Conservation (phyloP, 2,797 vertebrate species). For the Typhlichthys subterraneus region DNA sequence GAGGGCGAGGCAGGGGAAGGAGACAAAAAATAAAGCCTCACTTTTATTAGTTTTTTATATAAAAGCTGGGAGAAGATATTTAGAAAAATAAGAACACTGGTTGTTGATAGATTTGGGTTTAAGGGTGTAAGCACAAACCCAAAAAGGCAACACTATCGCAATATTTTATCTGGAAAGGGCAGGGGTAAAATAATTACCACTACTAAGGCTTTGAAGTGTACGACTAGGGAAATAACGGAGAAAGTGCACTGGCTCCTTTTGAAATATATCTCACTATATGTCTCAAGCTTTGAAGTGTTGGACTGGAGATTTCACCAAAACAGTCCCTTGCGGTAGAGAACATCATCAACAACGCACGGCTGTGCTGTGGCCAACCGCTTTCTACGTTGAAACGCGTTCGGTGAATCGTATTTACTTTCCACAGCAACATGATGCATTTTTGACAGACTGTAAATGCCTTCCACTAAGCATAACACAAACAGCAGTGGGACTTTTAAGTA, state of each 20-base stretch:
- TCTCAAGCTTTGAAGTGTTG: conserved; percentile 1
- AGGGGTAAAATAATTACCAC: conserved; percentile 18
- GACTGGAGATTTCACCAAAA: conserved; percentile 31
- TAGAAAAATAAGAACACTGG: conserved; percentile 2
- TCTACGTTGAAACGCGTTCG: conserved; percentile 49
- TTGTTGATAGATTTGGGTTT: background rate
- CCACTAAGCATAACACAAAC: conserved; percentile 23
- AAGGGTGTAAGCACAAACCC: conserved; percentile 16
- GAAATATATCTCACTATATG: conserved; percentile 23
- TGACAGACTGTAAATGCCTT: conserved; percentile 54
- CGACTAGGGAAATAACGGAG: conserved; percentile 28
- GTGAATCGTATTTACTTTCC: conserved; percentile 54
- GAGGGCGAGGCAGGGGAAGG: conserved; percentile 65
- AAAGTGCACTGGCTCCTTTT: conserved; percentile 25
- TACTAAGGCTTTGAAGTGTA: conserved; percentile 35
- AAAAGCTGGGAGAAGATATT: conserved; percentile 12
- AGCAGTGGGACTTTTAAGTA: conserved; percentile 61
- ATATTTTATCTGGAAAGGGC: conserved; percentile 27
- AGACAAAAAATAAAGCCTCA: conserved; percentile 32
- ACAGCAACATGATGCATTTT: conserved; percentile 35
- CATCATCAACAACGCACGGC: conserved; percentile 29
- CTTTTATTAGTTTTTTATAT: conserved; percentile 11
- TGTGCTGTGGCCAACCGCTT: conserved; percentile 41
- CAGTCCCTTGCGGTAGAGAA: conserved; percentile 24
- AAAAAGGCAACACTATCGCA: conserved; percentile 16